A percentile compares a stretch with the other conserved stretches of the same genome.
Evolutionary conservation across 2,888 invertebrate species (phyloP).

Genomic region (Bedellia somnulentella): DNA sequence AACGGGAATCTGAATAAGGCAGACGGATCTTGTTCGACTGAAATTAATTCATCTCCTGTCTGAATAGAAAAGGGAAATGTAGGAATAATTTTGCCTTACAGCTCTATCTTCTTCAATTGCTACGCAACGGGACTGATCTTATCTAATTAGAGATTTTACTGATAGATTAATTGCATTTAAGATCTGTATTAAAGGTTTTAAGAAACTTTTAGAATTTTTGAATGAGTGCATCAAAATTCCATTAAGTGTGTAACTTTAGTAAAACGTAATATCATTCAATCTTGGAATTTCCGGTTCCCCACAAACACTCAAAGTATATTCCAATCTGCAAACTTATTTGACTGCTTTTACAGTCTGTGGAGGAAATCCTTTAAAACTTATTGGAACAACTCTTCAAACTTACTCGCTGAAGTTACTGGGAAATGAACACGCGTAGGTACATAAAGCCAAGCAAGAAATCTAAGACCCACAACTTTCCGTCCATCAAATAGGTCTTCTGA

Average conservation of each 20-base stretch:
- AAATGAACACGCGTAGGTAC: conserved; percentile 1
- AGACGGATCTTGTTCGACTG: conserved; percentile 36
- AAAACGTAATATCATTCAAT: too few relatives aligned
- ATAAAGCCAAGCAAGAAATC: too few relatives aligned
- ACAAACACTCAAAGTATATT: conserved; percentile 17
- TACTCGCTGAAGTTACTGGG: not conserved
- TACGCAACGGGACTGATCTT: too few relatives aligned
- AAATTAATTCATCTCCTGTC: conserved; percentile 48
- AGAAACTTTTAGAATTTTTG: too few relatives aligned
- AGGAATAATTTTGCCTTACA: not conserved
- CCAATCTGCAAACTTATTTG: conserved; percentile 26
- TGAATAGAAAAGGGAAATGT: conserved; percentile 17
- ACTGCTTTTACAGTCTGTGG: conserved; percentile 17
- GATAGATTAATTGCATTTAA: too few relatives aligned
- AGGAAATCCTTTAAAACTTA: conserved; percentile 28
- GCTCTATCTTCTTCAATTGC: not conserved
- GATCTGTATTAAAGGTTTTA: too few relatives aligned
- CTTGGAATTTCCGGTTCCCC: too few relatives aligned
- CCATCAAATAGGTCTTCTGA: too few relatives aligned
- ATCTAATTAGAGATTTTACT: too few relatives aligned
- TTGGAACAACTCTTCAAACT: conserved; percentile 20
- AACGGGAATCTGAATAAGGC: conserved; percentile 33
- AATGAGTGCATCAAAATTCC: too few relatives aligned
- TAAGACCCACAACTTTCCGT: too few relatives aligned
- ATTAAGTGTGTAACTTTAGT: too few relatives aligned